Conservation (phyloP, 2,113 vertebrate genomes). For the Syngnathus typhle region DNA sequence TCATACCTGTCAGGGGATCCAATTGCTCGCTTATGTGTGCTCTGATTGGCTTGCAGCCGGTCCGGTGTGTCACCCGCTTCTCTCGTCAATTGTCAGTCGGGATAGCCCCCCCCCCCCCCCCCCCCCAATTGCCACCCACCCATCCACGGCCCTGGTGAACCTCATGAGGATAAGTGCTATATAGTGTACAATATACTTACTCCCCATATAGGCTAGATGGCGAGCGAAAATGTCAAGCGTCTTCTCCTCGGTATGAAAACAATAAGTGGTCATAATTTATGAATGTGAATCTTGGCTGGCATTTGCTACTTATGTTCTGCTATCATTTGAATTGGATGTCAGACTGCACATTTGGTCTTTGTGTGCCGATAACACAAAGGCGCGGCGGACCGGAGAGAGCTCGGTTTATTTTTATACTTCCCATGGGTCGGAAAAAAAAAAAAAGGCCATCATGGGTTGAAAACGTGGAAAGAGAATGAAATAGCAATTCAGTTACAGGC, state of each 20-base stretch:
- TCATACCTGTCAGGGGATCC: no score
- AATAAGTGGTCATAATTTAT: background rate
- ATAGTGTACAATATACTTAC: background rate
- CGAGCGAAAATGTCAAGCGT: background rate
- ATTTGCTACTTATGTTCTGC: background rate
- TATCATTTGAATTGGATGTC: background rate
- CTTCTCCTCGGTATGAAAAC: background rate
- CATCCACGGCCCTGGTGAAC: no score
- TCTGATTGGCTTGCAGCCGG: no score
- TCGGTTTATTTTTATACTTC: conserved; percentile 34
- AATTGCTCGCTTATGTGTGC: no score
- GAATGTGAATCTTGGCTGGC: background rate
- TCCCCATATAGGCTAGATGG: background rate
- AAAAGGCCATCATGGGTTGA: conserved; percentile 5
- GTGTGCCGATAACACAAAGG: conserved; percentile 9
- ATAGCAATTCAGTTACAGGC: conserved; percentile 30
- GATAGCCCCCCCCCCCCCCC: no score
- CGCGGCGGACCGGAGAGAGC: conserved; percentile 24
- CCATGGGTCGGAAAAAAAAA: conserved; percentile 15
- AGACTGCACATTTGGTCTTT: conserved; percentile 19
- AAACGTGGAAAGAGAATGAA: conserved; percentile 32
- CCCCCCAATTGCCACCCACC: no score
- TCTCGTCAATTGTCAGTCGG: no score
- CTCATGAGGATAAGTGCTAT: background rate
- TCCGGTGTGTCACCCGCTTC: no score